Conservation (phyloP, 2,113 vertebrate species). For the Circaetus cinerascens region DNA sequence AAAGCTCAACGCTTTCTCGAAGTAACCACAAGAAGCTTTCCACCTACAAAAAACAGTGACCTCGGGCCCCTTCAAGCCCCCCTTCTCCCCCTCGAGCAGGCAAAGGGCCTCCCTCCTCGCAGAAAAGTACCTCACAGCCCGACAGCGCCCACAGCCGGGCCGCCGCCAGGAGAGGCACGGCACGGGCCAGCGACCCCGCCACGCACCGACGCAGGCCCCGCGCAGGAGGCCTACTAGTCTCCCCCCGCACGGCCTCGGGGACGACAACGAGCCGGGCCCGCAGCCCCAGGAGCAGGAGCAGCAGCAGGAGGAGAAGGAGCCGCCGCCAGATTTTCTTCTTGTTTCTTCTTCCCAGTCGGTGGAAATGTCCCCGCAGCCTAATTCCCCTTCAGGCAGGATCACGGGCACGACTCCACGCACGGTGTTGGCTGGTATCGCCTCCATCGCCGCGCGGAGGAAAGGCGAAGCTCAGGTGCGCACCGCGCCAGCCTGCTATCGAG, state of each 20-base stretch:
- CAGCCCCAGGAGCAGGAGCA: fast-evolving
- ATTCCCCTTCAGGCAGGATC: too few species aligned
- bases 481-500: fast-evolving
- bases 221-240: too few species aligned
- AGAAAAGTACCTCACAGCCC: neutral
- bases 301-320: too few species aligned
- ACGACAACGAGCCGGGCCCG: neutral
- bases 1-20: neutral
- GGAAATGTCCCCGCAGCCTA: too few species aligned
- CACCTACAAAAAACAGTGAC: neutral
- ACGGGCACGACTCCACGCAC: fast-evolving
- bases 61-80: too few species aligned
- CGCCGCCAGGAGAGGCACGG: neutral
- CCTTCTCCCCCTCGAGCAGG: neutral
- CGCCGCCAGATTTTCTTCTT: too few species aligned
- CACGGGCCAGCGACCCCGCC: neutral
- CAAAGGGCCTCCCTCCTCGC: neutral
- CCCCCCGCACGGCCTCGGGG: neutral
- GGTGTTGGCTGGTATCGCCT: fast-evolving
- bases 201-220: neutral
- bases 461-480: neutral
- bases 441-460: fast-evolving
- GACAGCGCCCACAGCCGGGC: neutral
- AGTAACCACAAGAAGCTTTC: neutral
- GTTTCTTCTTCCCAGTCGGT: too few species aligned